A percentile compares a stretch with the other conserved stretches of the same genome.
These are phyloP conservation scores for Polymixis flavicincta DNA, from an alignment of 2,888 invertebrate species.

Conservation along the genomic window DNA sequence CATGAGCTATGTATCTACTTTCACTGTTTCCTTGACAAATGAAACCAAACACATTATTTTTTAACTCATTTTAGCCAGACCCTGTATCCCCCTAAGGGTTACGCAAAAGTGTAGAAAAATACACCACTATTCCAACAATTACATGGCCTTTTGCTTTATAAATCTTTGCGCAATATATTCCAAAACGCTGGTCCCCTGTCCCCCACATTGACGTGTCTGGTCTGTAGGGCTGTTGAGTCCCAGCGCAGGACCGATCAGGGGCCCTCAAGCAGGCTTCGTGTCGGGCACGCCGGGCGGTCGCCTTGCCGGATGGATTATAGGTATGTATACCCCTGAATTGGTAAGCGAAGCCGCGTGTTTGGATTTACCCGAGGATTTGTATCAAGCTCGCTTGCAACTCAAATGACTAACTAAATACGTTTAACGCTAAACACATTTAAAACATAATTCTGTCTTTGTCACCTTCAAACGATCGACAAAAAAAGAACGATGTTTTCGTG, in stretches of 20 bases:
- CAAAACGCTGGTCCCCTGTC: constrained; percentile 60
- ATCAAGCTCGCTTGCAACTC: no score
- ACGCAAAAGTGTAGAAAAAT: background rate
- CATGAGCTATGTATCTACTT: background rate
- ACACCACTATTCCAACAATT: background rate
- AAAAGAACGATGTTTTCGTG: no score
- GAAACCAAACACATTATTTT: background rate
- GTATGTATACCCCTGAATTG: constrained; percentile 71
- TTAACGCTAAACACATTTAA: no score
- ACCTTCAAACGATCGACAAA: no score
- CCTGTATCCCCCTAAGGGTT: background rate
- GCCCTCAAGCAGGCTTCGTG: constrained; percentile 88
- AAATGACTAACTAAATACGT: no score
- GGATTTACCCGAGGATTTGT: background rate
- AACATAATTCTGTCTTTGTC: no score
- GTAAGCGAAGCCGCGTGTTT: constrained; percentile 11
- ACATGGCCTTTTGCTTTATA: background rate
- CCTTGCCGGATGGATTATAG: constrained; percentile 92
- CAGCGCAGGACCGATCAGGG: constrained; percentile 79
- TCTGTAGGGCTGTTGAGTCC: constrained; percentile 89
- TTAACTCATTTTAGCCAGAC: background rate
- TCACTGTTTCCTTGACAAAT: background rate
- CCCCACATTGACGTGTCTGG: constrained; percentile 67
- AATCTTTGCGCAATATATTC: constrained; percentile 52
- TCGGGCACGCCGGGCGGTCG: constrained; percentile 89